These are phyloP conservation scores for Phylloscopus whistleri DNA, from an alignment of 2,113 vertebrate genomes.

Conservation along the genomic window DNA sequence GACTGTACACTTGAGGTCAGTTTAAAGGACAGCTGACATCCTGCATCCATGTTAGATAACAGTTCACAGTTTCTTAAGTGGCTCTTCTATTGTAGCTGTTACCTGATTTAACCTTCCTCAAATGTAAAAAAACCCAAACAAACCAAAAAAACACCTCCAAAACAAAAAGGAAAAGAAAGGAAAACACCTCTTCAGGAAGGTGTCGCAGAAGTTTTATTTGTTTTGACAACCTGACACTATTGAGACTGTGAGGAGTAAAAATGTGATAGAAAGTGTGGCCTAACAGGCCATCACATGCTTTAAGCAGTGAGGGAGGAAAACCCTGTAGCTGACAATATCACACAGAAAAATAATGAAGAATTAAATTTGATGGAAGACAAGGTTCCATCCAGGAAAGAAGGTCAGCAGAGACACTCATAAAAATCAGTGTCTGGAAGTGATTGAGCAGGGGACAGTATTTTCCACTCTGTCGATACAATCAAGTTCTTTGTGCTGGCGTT, in stretches of 20 bases:
- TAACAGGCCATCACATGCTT: background rate
- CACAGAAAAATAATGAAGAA: background rate
- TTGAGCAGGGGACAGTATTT: background rate
- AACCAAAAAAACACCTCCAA: background rate
- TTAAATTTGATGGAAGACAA: background rate
- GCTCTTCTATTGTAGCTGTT: background rate
- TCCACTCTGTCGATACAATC: background rate
- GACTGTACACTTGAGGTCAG: background rate
- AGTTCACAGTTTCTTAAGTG: background rate
- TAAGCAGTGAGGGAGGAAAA: background rate
- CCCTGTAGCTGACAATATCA: background rate
- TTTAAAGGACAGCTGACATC: background rate
- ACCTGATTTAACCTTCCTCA: background rate
- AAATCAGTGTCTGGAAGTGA: background rate
- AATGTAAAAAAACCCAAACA: background rate
- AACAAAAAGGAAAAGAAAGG: background rate
- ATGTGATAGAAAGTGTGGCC: background rate
- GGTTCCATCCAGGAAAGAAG: background rate
- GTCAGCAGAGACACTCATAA: background rate
- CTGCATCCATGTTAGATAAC: background rate
- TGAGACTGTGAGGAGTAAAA: background rate
- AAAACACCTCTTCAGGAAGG: background rate
- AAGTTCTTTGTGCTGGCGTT: background rate
- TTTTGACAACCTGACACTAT: conserved; percentile 6
- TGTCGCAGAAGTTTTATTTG: background rate